Conservation (phyloP, 2,113 vertebrate genomes). For the Apeltes quadracus region DNA sequence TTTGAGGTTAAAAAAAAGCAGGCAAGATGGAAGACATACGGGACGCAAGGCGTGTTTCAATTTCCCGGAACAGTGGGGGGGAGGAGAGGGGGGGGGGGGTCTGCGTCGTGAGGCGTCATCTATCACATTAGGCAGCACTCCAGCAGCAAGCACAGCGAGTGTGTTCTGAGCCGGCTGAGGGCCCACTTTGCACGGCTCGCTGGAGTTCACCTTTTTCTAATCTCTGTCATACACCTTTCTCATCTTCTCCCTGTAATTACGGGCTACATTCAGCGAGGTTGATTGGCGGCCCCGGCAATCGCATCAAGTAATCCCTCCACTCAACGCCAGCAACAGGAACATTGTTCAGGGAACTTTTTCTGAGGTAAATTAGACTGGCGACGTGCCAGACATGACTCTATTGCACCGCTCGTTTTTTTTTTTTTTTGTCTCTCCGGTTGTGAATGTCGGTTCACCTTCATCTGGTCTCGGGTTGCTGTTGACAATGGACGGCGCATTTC, state of each 20-base stretch:
- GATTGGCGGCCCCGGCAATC: conserved; percentile 67
- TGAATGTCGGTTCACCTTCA: conserved; percentile 58
- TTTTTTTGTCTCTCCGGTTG: conserved; percentile 10
- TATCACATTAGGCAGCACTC: conserved; percentile 28
- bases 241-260: conserved; percentile 68
- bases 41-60: neutral
- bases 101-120: conserved; percentile 12
- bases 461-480: conserved; percentile 23
- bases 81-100: neutral
- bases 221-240: conserved; percentile 72
- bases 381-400: conserved; percentile 46
- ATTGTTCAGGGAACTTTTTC: conserved; percentile 64
- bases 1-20: neutral
- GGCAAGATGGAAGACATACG: neutral
- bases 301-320: conserved; percentile 74
- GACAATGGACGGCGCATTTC: neutral
- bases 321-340: conserved; percentile 50
- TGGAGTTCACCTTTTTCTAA: conserved; percentile 69
- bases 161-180: conserved; percentile 31
- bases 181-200: conserved; percentile 34
- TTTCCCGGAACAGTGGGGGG: neutral
- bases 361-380: conserved; percentile 57
- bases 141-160: conserved; percentile 22
- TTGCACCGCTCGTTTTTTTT: conserved; percentile 27
- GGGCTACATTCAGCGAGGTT: conserved; percentile 59